These are phyloP conservation scores for Crepidodera aurea DNA, from an alignment of 2,888 invertebrate genomes.

Conservation along the genomic window DNA sequence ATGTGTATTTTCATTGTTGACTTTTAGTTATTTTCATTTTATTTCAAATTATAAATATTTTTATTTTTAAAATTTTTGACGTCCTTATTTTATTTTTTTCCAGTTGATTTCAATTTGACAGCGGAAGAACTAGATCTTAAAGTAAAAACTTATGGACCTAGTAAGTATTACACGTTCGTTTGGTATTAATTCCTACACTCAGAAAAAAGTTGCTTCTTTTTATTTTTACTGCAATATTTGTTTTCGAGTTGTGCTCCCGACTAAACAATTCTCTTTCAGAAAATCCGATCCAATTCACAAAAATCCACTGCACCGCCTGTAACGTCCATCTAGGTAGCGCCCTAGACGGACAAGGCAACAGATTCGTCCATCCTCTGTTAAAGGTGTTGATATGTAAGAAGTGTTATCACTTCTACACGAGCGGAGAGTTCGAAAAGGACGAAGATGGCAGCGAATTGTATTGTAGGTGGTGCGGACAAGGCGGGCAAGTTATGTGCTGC, in stretches of 20 bases:
- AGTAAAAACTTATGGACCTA: constrained; percentile 45
- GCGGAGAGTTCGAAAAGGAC: constrained; percentile 83
- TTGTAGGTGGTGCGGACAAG: constrained; percentile 86
- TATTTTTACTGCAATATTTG: too few relatives aligned
- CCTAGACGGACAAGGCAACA: constrained; percentile 68
- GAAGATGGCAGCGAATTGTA: constrained; percentile 85
- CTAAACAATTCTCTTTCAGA: too few relatives aligned
- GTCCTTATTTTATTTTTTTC: constrained; percentile 31
- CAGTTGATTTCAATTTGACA: constrained; percentile 51
- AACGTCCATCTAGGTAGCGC: constrained; percentile 79
- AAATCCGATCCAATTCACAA: constrained; percentile 65
- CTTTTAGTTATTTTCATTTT: too few relatives aligned
- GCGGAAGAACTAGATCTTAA: constrained; percentile 48
- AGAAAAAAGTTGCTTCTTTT: too few relatives aligned
- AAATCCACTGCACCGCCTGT: constrained; percentile 79
- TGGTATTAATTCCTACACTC: too few relatives aligned
- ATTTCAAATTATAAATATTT: neutral
- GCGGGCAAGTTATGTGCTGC: constrained; percentile 75
- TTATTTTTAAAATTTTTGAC: neutral
- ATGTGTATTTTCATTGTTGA: too few relatives aligned
- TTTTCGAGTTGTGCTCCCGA: too few relatives aligned
- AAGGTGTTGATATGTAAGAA: constrained; percentile 75
- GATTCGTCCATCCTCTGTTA: constrained; percentile 77
- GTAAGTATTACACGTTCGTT: too few relatives aligned
- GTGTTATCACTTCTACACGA: constrained; percentile 80